Percentiles rank a stretch among this genome's conserved stretches.
Evolutionary conservation across 2,888 invertebrate genomes (phyloP).

Genomic region (Agonopterix subpropinquella): DNA sequence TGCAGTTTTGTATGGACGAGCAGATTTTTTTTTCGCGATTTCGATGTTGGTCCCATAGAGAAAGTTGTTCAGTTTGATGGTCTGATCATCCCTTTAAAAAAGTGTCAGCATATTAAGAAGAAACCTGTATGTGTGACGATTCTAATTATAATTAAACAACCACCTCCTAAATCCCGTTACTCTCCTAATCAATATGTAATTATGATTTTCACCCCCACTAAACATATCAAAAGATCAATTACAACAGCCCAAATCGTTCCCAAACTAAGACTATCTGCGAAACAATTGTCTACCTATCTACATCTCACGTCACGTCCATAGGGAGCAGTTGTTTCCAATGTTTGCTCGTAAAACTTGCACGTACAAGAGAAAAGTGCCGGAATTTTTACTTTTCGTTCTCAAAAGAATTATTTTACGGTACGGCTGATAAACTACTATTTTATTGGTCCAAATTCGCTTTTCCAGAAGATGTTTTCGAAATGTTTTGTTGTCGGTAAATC

Average conservation of each 20-base stretch:
- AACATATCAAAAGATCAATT: not conserved
- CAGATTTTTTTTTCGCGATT: too few species aligned
- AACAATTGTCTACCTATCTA: conserved; percentile 21
- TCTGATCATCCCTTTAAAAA: too few species aligned
- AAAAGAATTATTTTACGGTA: conserved; percentile 13
- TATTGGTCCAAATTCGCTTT: conserved; percentile 13
- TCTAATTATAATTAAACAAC: too few species aligned
- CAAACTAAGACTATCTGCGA: not conserved
- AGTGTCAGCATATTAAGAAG: too few species aligned
- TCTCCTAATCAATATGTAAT: too few species aligned
- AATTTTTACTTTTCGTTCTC: conserved; percentile 12
- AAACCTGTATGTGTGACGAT: too few species aligned
- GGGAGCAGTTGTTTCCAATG: conserved; percentile 47
- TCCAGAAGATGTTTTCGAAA: conserved; percentile 3
- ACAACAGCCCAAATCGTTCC: not conserved
- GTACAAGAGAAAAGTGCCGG: conserved; percentile 12
- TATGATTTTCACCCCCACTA: too few species aligned
- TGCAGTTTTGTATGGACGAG: too few species aligned
- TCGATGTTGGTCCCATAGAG: too few species aligned
- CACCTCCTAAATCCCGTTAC: too few species aligned
- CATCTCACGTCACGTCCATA: conserved; percentile 35
- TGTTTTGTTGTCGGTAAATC: too few species aligned
- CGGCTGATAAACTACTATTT: conserved; percentile 17
- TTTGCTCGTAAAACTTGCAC: conserved; percentile 45
- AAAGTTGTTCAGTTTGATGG: too few species aligned